phyloP scores from a whole-genome alignment of 2,113 vertebrate genomes.

The Bubo blakistoni region DNA sequence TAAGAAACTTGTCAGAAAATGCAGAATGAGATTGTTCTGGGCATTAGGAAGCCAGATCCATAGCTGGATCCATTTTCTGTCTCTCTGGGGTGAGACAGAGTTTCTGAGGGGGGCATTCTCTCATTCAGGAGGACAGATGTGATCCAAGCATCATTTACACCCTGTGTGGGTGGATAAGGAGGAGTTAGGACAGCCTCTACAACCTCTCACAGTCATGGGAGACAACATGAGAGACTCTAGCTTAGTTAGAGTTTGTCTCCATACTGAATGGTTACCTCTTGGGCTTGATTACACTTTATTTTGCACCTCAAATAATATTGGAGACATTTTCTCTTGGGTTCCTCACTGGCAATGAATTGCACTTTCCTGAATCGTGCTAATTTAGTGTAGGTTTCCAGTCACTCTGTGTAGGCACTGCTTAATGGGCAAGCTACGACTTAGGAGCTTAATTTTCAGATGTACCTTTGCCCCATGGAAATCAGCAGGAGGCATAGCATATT shows the following conservation, averaged over 20 bases:
- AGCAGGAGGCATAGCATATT: neutral
- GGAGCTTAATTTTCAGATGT: neutral
- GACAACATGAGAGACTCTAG: neutral
- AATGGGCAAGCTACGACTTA: neutral
- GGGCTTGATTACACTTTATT: neutral
- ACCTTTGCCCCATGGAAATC: neutral
- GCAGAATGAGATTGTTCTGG: neutral
- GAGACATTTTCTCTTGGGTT: neutral
- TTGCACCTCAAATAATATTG: neutral
- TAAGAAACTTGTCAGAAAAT: neutral
- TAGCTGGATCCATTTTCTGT: neutral
- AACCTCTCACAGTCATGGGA: neutral
- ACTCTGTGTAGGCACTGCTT: neutral
- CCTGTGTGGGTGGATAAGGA: neutral
- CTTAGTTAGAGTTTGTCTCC: neutral
- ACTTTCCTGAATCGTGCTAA: neutral
- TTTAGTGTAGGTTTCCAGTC: neutral
- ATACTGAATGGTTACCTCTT: neutral
- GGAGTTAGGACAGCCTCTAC: neutral
- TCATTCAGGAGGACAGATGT: neutral
- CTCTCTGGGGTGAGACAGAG: neutral
- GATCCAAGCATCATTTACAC: neutral
- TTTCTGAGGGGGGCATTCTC: neutral
- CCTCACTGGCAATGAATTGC: neutral
- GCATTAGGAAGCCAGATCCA: neutral